Evolutionary conservation across 92 coral and sea anemone genomes (phyloP).

Genomic region (Desmophyllum pertusum): DNA sequence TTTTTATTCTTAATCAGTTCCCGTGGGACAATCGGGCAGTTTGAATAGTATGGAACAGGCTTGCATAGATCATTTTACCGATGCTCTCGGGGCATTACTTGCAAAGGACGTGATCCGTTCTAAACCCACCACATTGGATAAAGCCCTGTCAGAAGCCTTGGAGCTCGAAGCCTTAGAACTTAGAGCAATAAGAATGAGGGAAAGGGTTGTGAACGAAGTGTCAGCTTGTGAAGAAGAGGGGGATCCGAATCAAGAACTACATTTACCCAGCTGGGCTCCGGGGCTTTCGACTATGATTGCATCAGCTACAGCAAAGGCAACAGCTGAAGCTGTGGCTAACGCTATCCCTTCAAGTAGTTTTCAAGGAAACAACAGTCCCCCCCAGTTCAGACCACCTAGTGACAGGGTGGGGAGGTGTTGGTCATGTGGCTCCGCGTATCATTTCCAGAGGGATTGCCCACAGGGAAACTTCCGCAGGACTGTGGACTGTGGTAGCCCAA

Average conservation of each 20-base stretch:
- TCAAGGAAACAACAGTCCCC: slow-evolving; percentile 21
- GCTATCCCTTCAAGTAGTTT: slow-evolving; percentile 12
- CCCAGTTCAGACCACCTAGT: background rate
- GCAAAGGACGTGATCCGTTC: slow-evolving; percentile 38
- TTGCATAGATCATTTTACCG: slow-evolving; percentile 44
- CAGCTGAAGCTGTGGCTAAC: slow-evolving; percentile 42
- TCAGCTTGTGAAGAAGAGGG: slow-evolving; percentile 1
- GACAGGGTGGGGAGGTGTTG: slow-evolving; percentile 20
- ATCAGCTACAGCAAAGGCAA: slow-evolving; percentile 39
- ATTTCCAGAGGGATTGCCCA: slow-evolving; percentile 46
- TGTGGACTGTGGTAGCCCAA: slow-evolving; percentile 52
- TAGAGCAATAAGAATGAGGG: slow-evolving; percentile 29
- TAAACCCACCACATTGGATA: slow-evolving; percentile 33
- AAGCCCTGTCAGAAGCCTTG: slow-evolving; percentile 42
- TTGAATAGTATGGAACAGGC: slow-evolving; percentile 25
- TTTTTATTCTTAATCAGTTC: too few species aligned
- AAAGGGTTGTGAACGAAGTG: slow-evolving; percentile 32
- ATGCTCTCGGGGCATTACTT: slow-evolving; percentile 37
- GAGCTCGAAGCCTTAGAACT: slow-evolving; percentile 41
- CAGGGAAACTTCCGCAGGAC: slow-evolving; percentile 55
- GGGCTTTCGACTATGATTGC: slow-evolving; percentile 43
- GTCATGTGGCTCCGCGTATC: slow-evolving; percentile 38
- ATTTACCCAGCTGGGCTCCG: slow-evolving; percentile 33
- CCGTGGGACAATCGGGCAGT: too few species aligned
- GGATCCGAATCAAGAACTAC: background rate